Conservation (phyloP, 2,113 vertebrate genomes). For the Cheirogaleus medius region DNA sequence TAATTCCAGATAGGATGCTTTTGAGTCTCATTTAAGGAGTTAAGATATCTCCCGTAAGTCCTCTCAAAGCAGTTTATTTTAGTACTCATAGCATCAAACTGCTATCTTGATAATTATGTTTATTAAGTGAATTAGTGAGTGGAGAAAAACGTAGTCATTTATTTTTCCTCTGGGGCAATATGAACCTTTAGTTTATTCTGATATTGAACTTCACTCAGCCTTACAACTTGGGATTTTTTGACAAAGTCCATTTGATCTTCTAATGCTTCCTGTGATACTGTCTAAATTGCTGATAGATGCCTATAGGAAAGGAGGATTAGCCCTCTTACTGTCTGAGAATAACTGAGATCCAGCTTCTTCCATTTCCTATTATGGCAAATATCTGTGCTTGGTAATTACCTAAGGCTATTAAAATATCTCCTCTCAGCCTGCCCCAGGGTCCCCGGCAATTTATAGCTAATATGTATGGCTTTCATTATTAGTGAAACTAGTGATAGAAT, state of each 20-base stretch:
- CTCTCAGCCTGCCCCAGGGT: not conserved
- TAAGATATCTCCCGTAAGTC: conserved; percentile 15
- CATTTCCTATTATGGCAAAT: conserved; percentile 39
- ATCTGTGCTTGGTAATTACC: conserved; percentile 48
- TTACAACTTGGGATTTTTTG: not conserved
- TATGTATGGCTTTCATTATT: conserved; percentile 68
- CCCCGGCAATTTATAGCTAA: conserved; percentile 44
- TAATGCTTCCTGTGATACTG: not conserved
- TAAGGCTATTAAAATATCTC: conserved; percentile 37
- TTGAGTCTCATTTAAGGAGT: conserved; percentile 44
- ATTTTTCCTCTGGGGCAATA: not conserved
- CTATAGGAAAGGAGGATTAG: not conserved
- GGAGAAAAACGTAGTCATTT: not conserved
- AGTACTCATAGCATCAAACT: conserved; percentile 14
- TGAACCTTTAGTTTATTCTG: conserved; percentile 28
- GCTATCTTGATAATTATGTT: conserved; percentile 24
- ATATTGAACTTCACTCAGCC: conserved; percentile 1
- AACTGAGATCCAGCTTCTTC: not conserved
- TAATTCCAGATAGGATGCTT: conserved; percentile 4
- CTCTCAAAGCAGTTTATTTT: conserved; percentile 48
- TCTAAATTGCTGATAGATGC: not conserved
- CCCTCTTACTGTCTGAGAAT: not conserved
- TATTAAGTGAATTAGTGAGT: conserved; percentile 69
- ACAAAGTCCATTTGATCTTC: not conserved
- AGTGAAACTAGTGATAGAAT: not conserved